Conservation (phyloP, 2,888 invertebrate genomes). For the Catonia carolina region DNA sequence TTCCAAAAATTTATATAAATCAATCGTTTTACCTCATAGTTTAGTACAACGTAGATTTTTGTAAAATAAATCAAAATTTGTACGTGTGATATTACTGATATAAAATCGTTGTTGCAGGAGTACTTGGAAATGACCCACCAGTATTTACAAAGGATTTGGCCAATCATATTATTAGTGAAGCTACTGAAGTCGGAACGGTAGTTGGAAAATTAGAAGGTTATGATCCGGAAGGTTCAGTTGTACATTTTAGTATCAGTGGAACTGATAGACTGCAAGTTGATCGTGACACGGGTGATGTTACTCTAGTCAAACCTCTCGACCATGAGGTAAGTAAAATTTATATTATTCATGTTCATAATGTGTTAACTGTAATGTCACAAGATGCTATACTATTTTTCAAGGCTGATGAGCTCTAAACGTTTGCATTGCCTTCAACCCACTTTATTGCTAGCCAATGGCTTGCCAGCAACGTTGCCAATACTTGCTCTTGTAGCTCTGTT, state of each 20-base stretch:
- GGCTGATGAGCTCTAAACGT: too few species aligned
- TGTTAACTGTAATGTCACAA: neutral
- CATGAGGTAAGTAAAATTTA: conserved; percentile 60
- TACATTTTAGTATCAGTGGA: conserved; percentile 65
- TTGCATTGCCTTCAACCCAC: neutral
- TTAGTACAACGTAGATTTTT: too few species aligned
- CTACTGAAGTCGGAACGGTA: conserved; percentile 66
- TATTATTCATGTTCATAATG: too few species aligned
- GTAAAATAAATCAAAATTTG: too few species aligned
- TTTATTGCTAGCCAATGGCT: too few species aligned
- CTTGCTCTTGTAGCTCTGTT: too few species aligned
- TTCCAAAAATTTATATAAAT: too few species aligned
- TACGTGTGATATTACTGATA: too few species aligned
- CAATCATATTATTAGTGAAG: conserved; percentile 69
- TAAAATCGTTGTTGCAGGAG: conserved; percentile 23
- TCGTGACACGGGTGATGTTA: conserved; percentile 69
- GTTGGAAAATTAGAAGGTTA: conserved; percentile 72
- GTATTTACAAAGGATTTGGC: conserved; percentile 69
- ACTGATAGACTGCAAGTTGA: conserved; percentile 77
- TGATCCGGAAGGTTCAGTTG: conserved; percentile 73
- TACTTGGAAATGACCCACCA: conserved; percentile 57
- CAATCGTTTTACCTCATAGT: too few species aligned
- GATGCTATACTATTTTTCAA: too few species aligned
- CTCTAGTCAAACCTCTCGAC: conserved; percentile 69
- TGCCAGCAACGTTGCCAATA: too few species aligned